Evolutionary conservation across 2,888 invertebrate genomes (phyloP).

Genomic region (Amaurobius ferox): DNA sequence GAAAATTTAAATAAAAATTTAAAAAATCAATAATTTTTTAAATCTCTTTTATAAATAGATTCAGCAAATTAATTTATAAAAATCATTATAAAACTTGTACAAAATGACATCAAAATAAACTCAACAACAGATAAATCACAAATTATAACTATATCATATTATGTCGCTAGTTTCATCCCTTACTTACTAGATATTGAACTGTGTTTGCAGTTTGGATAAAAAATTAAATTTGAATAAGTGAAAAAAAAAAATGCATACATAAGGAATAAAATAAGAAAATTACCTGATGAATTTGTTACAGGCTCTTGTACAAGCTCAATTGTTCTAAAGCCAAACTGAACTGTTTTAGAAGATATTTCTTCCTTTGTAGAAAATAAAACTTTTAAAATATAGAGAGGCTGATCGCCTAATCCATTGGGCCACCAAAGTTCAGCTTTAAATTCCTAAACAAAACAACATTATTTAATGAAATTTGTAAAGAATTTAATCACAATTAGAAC

Average conservation of each 20-base stretch:
- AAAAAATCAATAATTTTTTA: neutral
- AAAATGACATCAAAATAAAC: too few species aligned
- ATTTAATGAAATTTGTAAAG: neutral
- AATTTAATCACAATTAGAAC: neutral
- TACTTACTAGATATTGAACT: too few species aligned
- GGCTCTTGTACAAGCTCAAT: slow-evolving; percentile 85
- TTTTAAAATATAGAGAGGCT: slow-evolving; percentile 85
- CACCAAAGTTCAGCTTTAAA: slow-evolving; percentile 84
- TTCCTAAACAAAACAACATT: slow-evolving; percentile 29
- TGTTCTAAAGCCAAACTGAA: slow-evolving; percentile 90
- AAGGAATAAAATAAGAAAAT: neutral
- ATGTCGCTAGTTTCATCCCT: too few species aligned
- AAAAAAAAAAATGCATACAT: too few species aligned
- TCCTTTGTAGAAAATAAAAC: slow-evolving; percentile 79
- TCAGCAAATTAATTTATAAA: too few species aligned
- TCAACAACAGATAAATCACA: too few species aligned
- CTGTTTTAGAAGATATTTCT: slow-evolving; percentile 79
- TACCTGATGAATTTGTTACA: slow-evolving; percentile 52
- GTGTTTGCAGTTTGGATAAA: too few species aligned
- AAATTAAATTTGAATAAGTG: too few species aligned
- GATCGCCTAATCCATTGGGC: slow-evolving; percentile 94
- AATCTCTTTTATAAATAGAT: neutral
- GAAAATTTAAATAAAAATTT: too few species aligned
- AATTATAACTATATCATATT: too few species aligned
- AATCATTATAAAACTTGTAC: too few species aligned